A percentile compares a stretch with the other conserved stretches of the same genome.
phyloP scores from a whole-genome alignment of 1,140 invertebrate species.

The Schlechtendalia chinensis region DNA sequence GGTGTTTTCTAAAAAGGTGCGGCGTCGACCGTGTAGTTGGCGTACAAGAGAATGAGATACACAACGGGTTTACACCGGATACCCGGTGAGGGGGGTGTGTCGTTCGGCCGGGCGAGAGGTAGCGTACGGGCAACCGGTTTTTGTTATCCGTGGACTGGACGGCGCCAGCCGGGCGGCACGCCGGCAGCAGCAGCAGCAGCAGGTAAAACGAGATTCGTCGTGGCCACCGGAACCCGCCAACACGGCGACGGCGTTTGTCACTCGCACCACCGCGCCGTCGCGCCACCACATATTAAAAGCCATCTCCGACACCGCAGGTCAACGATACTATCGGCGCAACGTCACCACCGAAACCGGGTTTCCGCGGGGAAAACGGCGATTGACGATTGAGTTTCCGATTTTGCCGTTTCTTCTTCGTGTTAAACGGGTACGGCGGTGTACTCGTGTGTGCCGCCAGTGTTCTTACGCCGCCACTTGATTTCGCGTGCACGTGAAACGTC shows the following conservation, averaged over 20 bases:
- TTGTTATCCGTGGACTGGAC: constrained; percentile 47
- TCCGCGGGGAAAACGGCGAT: not conserved
- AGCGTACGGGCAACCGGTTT: constrained; percentile 37
- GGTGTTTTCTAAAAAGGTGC: constrained; percentile 48
- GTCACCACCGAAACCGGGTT: not conserved
- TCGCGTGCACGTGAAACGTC: too few species aligned
- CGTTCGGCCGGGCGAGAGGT: not conserved
- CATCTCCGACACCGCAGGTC: not conserved
- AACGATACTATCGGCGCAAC: not conserved
- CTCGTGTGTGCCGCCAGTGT: too few species aligned
- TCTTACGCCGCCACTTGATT: too few species aligned
- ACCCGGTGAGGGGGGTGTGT: not conserved
- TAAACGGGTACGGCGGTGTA: too few species aligned
- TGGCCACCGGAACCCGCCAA: not conserved
- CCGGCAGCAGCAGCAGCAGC: not conserved
- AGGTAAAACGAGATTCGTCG: constrained; percentile 40
- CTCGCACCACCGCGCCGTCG: not conserved
- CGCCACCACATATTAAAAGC: too few species aligned
- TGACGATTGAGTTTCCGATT: not conserved
- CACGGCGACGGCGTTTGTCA: constrained; percentile 19
- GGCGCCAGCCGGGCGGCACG: constrained; percentile 40
- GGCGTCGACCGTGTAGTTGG: constrained; percentile 15
- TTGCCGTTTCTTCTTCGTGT: not conserved
- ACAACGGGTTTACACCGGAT: constrained; percentile 48
- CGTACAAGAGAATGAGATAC: not conserved